Base-by-base conservation (phyloP, 2,797 vertebrate genomes). In the Artibeus jamaicensis region DNA sequence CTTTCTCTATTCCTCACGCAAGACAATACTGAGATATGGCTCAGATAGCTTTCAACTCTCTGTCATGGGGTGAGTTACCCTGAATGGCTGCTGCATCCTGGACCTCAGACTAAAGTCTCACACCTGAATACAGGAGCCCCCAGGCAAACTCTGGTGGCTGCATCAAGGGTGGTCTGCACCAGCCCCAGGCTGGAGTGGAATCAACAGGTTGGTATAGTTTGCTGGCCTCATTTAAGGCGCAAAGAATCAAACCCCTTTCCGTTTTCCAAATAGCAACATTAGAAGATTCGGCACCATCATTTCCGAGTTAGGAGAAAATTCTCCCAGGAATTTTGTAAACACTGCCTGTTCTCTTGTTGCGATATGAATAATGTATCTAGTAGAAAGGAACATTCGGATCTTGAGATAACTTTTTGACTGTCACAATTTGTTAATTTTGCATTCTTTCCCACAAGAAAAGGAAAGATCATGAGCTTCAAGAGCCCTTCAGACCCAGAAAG, bases 311-410 rank as follows among this genome's bases (percentile, higher is more conserved):
- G 29, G 57, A 96, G 29, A 91, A 26, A 68, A 4, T 65, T 68
- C 10, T 88, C 70, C 24, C 4, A 50, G 82, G 46, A 91, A 68
- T 84, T 89, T 93, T 59, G 48, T 67, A 78, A 96, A 65, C 48
- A 22, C 71, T 46, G 26, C 37, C 32, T 55, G 18, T 77, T 73
- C 21, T 86, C 8, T 89, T 81, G 65, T 87, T 93, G 57, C 29
- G 44, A 55, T 84, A 67, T 85, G 67, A 93, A 84, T 76, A 86
- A 87, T 46, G 42, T 86, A 84, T 95, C 78, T 89, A 24, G 26
- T 79, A 6, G 65, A 74, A 93, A 95, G 65, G 82, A 93, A 93
- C 83, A 67, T 83, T 70, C 19, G 37, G 86, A 79, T 94, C 42
- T 73, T 89, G n/a, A 11, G 74, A 10, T 57, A 73, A 53, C 57